Percentiles rank a stretch among this genome's conserved stretches.
phyloP scores from a whole-genome alignment of 2,113 vertebrate genomes.

The Carassius auratus region DNA sequence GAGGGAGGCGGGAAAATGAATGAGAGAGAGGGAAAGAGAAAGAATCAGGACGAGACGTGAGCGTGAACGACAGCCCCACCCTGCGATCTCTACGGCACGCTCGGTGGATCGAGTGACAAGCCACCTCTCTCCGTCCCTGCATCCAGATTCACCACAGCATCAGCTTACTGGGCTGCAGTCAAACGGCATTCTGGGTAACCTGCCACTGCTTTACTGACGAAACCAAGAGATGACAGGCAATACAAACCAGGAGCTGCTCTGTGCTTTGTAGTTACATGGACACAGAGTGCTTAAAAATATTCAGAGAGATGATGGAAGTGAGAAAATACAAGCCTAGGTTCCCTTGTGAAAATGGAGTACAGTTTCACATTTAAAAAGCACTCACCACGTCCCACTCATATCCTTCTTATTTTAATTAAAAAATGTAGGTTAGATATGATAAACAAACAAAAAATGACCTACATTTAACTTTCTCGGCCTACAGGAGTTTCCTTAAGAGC shows the following conservation, averaged over 20 bases:
- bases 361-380: background rate
- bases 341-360: background rate
- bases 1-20: background rate
- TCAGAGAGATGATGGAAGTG: background rate
- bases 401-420: too few relatives aligned
- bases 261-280: too few relatives aligned
- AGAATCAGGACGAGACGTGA: background rate
- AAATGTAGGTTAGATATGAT: background rate
- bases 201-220: background rate
- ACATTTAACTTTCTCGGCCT: background rate
- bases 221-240: background rate
- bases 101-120: slow-evolving; percentile 40
- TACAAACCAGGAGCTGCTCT: background rate
- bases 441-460: background rate
- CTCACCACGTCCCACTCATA: background rate
- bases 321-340: background rate
- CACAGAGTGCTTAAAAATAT: background rate
- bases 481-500: too few relatives aligned
- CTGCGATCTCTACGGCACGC: background rate
- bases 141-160: slow-evolving; percentile 11
- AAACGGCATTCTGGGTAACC: slow-evolving; percentile 32
- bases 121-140: slow-evolving; percentile 13
- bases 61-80: background rate
- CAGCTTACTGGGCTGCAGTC: background rate
- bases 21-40: background rate